Conservation (phyloP, 2,888 invertebrate species). For the Dicyrtoma fusca region DNA sequence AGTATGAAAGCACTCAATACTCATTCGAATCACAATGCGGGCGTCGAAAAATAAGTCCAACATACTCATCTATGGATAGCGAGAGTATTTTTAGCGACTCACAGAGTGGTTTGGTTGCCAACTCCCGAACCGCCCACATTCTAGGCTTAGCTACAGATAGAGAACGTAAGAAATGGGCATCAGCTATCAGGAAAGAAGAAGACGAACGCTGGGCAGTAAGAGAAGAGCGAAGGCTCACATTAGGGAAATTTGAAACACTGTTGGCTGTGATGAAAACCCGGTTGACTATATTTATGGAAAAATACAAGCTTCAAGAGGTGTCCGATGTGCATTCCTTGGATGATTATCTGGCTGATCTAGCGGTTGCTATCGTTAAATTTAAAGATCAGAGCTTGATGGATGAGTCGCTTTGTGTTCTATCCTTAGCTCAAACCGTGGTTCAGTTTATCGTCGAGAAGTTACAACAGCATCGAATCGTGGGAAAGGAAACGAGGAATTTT, state of each 20-base stretch:
- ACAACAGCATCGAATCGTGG: not conserved
- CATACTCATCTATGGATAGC: slow-evolving; percentile 1
- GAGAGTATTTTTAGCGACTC: slow-evolving; percentile 16
- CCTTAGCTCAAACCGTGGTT: slow-evolving; percentile 23
- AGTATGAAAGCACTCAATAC: slow-evolving; percentile 14
- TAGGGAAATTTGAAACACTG: slow-evolving; percentile 1
- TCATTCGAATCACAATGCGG: not conserved
- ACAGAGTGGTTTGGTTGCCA: not conserved
- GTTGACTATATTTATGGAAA: slow-evolving; percentile 22
- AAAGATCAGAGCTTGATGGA: slow-evolving; percentile 9
- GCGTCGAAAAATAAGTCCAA: not conserved
- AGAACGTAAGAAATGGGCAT: slow-evolving; percentile 19
- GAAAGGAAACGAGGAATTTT: not conserved
- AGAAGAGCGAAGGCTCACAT: not conserved
- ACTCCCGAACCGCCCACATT: slow-evolving; percentile 13
- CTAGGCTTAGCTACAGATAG: slow-evolving; percentile 12
- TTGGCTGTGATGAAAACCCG: slow-evolving; percentile 13
- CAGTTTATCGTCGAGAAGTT: slow-evolving; percentile 25
- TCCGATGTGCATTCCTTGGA: not conserved
- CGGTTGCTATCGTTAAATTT: slow-evolving; percentile 5
- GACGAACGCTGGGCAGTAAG: slow-evolving; percentile 10
- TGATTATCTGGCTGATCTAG: not conserved
- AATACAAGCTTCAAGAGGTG: not conserved
- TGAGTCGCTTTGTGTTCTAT: slow-evolving; percentile 12
- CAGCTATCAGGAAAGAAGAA: slow-evolving; percentile 19